A percentile compares a stretch with the other conserved stretches of the same genome.
These are phyloP conservation scores for Anarrhichthys ocellatus DNA, from an alignment of 2,113 vertebrate genomes.

Conservation along the genomic window DNA sequence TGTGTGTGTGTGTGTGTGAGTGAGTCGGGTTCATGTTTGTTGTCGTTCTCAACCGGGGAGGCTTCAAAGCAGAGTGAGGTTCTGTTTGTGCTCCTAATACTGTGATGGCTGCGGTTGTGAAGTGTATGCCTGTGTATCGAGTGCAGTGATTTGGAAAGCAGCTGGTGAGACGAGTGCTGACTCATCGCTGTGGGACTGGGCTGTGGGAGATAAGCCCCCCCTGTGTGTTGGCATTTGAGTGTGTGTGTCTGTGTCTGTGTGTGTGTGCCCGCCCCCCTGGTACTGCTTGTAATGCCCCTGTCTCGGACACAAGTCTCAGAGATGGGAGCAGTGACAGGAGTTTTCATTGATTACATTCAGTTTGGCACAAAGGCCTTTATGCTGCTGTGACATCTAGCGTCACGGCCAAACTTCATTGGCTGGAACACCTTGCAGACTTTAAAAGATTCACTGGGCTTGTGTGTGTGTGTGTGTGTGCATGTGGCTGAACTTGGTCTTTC, in stretches of 20 bases:
- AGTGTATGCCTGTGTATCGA: constrained; percentile 9
- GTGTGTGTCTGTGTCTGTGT: background rate
- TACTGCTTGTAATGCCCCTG: constrained; percentile 25
- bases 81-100: constrained; percentile 3
- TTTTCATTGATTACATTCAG: constrained; percentile 46
- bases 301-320: constrained; percentile 1
- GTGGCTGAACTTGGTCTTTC: background rate
- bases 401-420: constrained; percentile 16
- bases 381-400: constrained; percentile 42
- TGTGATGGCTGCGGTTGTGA: background rate
- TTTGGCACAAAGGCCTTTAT: constrained; percentile 33
- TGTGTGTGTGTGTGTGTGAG: constrained; percentile 21
- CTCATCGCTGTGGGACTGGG: constrained; percentile 65
- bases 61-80: constrained; percentile 7
- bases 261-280: background rate
- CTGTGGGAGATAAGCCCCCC: constrained; percentile 58
- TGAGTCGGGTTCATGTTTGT: background rate
- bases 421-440: constrained; percentile 24
- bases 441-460: background rate
- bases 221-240: constrained; percentile 47
- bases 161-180: constrained; percentile 75
- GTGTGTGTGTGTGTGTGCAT: constrained; percentile 1
- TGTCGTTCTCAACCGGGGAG: background rate
- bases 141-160: constrained; percentile 66
- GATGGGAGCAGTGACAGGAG: background rate